A percentile compares a stretch with the other conserved stretches of the same genome.
Evolutionary conservation across 2,113 vertebrate species (phyloP).

Genomic region (Microtus richardsoni): DNA sequence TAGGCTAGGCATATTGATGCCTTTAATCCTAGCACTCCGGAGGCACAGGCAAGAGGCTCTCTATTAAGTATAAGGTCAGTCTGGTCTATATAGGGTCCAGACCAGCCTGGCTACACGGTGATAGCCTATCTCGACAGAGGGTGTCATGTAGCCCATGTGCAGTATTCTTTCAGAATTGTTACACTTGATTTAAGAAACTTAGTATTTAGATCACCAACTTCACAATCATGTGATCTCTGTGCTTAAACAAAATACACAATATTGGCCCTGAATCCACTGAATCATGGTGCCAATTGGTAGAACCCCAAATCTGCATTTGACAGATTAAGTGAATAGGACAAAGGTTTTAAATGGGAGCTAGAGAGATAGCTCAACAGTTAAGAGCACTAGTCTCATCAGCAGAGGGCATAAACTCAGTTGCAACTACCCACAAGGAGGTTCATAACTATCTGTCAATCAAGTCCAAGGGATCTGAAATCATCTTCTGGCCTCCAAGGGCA

Average conservation of each 20-base stretch:
- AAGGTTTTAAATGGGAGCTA: background rate
- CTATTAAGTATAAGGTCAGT: background rate
- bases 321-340: background rate
- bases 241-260: conserved; percentile 17
- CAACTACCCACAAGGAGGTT: background rate
- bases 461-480: background rate
- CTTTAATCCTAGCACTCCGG: background rate
- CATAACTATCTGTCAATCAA: background rate
- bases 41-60: background rate
- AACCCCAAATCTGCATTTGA: background rate
- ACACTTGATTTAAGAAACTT: conserved; percentile 8
- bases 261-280: background rate
- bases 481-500: background rate
- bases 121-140: background rate
- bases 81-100: background rate
- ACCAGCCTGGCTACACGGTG: background rate
- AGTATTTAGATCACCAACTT: background rate
- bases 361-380: background rate
- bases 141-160: background rate
- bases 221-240: conserved; percentile 2
- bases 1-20: background rate
- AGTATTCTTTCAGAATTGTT: conserved; percentile 27
- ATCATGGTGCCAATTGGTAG: background rate
- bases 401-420: background rate
- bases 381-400: background rate